phyloP scores from a whole-genome alignment of 1,140 invertebrate species.

The Schlechtendalia chinensis region DNA sequence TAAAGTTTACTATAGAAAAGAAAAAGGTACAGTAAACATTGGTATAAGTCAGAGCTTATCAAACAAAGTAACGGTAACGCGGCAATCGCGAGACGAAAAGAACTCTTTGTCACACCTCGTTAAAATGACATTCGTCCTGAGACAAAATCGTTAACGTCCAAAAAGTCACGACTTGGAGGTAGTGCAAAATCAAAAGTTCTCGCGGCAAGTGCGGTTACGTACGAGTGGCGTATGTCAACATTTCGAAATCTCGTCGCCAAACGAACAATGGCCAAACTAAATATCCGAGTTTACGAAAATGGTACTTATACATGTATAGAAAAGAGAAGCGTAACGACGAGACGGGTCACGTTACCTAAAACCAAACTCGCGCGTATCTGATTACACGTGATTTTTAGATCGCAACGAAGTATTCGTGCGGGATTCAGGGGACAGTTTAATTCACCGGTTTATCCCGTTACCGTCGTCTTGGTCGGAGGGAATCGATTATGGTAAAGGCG shows the following conservation, averaged over 20 bases:
- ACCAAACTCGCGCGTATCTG: background rate
- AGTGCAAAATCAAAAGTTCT: background rate
- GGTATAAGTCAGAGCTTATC: background rate
- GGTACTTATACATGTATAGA: no score
- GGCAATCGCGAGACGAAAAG: background rate
- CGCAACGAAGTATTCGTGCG: background rate
- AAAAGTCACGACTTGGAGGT: background rate
- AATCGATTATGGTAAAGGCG: background rate
- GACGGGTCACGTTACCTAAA: no score
- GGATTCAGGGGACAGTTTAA: background rate
- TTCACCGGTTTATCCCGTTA: background rate
- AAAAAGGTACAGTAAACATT: background rate
- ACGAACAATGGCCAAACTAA: no score
- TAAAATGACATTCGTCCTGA: background rate
- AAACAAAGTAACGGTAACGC: background rate
- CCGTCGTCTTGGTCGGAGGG: background rate
- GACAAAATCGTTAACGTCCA: no score
- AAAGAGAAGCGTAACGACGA: no score
- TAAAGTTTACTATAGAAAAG: background rate
- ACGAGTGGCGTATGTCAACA: no score
- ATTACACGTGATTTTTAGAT: background rate
- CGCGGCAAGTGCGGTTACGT: background rate
- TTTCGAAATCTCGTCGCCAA: no score
- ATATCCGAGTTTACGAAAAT: no score
- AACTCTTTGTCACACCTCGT: background rate